Conservation (phyloP, 2,797 vertebrate species). For the Nyctalus aviator region DNA sequence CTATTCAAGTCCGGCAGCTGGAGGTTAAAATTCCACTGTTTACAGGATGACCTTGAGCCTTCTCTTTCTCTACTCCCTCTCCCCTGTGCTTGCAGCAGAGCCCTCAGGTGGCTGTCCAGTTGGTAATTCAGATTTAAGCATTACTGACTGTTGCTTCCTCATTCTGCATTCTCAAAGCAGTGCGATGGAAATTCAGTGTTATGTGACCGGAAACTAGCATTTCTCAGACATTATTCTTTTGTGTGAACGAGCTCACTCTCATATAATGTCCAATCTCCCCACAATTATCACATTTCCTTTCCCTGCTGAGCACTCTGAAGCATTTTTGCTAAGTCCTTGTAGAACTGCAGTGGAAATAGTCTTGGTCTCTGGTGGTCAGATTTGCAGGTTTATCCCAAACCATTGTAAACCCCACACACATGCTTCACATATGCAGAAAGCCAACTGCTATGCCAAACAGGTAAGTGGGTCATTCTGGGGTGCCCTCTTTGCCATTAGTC, state of each 20-base stretch:
- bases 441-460: constrained; percentile 56
- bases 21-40: background rate
- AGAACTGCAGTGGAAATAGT: constrained; percentile 68
- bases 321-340: constrained; percentile 77
- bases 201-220: background rate
- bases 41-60: background rate
- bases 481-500: constrained; percentile 70
- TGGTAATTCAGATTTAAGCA: background rate
- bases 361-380: constrained; percentile 69
- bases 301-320: constrained; percentile 72
- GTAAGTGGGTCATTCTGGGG: constrained; percentile 75
- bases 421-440: constrained; percentile 66
- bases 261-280: constrained; percentile 68
- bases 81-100: background rate
- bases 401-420: background rate
- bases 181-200: constrained; percentile 31
- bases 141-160: background rate
- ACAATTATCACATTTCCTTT: constrained; percentile 81
- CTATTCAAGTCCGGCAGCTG: background rate
- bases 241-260: constrained; percentile 57
- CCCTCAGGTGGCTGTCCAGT: background rate
- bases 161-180: constrained; percentile 36
- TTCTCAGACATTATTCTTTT: constrained; percentile 65
- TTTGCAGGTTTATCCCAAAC: constrained; percentile 74
- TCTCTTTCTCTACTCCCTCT: background rate